Evolutionary conservation across 2,113 vertebrate species (phyloP), one percentile per base, ranked within the genome.

Genomic region (Epinephelus cyanopodus): DNA sequence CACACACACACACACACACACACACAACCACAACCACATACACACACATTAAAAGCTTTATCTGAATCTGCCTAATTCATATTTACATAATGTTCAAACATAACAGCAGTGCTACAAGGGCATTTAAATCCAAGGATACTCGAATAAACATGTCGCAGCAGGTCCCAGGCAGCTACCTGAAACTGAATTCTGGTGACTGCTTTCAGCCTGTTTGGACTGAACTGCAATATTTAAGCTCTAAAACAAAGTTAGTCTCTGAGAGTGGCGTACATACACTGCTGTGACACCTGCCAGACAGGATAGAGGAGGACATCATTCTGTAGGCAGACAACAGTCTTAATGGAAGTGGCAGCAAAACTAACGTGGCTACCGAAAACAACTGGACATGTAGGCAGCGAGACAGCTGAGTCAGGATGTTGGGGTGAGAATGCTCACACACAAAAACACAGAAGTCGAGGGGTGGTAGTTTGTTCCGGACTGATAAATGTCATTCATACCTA

Each of bases 351-450:
- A 85, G 64, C 23, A 8, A 47, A 64, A 56, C 75, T 48, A 78
- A 47, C 25, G 2, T 14, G n/a, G 39, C 23, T 2, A 50, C 70
- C 11, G 42, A 56, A 74, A 57, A 58, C 42, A 50, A 81, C n/a
- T 54, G 60, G 77, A 80, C 69, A 33, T 8, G 56, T 11, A 63
- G 63, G 48, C 66, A 52, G 67, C 53, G 33, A 81, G 77, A 76
- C 70, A 64, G 71, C 83, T 80, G 85, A 87, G 11, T 87, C 61
- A 81, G 76, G 23, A 39, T 4, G 67, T 62, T 52, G 13, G 3
- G 1, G 45, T 60, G 58, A 71, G 47, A 39, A 13, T 27, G 56
- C 47, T 73, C 57, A 45, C 6, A 3, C 23, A 72, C 48, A 72
- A 33, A 23, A 18, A 61, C 45, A 67, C n/a, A 77, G 19, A 56